Evolutionary conservation across 2,797 vertebrate species (phyloP).

Genomic region (Ceyx erithaca): DNA sequence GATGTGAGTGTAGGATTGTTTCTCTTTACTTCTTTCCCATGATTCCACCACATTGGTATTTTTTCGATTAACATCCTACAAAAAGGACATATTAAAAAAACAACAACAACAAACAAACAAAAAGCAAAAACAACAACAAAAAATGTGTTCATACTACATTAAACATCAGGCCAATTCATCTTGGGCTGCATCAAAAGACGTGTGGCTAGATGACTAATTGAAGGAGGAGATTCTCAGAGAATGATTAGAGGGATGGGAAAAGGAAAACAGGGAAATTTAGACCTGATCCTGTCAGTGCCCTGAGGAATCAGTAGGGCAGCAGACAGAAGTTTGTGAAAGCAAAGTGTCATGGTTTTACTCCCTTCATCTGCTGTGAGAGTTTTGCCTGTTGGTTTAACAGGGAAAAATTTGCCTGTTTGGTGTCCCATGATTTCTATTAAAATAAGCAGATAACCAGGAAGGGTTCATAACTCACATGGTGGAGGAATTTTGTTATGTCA

Average conservation of each 20-base stretch:
- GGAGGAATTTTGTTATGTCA: background rate
- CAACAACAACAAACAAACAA: too few species aligned
- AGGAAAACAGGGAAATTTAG: background rate
- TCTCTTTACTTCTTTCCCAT: constrained; percentile 90
- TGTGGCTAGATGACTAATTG: background rate
- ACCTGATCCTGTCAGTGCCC: background rate
- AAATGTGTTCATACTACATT: background rate
- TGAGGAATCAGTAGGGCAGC: background rate
- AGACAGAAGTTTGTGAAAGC: background rate
- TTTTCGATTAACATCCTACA: constrained; percentile 93
- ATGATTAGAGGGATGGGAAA: background rate
- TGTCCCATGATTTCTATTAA: background rate
- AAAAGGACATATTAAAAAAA: background rate
- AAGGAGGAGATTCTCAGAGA: background rate
- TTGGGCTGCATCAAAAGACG: background rate
- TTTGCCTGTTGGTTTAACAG: background rate
- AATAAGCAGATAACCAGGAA: background rate
- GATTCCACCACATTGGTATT: constrained; percentile 95
- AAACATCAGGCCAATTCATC: background rate
- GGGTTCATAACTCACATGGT: background rate
- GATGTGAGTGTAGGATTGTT: constrained; percentile 90
- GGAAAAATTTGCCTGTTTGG: background rate
- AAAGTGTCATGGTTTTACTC: background rate
- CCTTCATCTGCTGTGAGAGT: background rate
- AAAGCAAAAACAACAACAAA: background rate